Evolutionary conservation across 1,140 invertebrate genomes (phyloP), one percentile per base, ranked within the genome.

Genomic region (Drosophila asahinai): DNA sequence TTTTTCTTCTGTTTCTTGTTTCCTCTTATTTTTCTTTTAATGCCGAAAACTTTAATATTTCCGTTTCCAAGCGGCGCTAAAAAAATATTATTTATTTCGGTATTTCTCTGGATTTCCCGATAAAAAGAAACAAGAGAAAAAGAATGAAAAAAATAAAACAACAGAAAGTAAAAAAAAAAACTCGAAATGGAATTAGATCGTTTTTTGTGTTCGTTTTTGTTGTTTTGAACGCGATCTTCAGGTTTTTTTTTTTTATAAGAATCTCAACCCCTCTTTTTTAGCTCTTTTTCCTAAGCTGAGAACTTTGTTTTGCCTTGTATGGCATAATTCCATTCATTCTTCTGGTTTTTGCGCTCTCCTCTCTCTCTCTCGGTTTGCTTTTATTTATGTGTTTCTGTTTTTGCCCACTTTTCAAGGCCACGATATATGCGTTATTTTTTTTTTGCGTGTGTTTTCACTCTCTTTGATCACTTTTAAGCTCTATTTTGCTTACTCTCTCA

Each of bases 331-430:
- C 49, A 63, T 82, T 77, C 68, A 81, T 79, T 83, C 64, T 60
- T 74, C 43, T 36, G 47, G 36, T 59, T 67, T 63, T 70, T 63
- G 40, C 36, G 38, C 60, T 63, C 38, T 63, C 43, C 47, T 65
- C 58, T 59, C 19, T 59, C 19, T 19, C 74, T 70, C 48, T 70
- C 36, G 36, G 6, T 59, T 17, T 47, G 43, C 60, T 72, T 65
- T 58, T 62, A 33, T 68, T 51, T 71, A 47, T 61, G 40, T 49
- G 6, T 58, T 61, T 71, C 22, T 73, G 40, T 64, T 60, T 72
- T 63, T 62, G 38, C 48, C 38, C 71, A 81, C 65, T 73, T 80
- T 82, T 86, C 83, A 86, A 86, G 83, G 83, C 72, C 83, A 75
- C 49, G 42, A 67, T 70, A 64, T 82, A 84, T 82, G 83, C 84